phyloP scores from a whole-genome alignment of 2,888 invertebrate species.

The Lycophotia porphyrea region DNA sequence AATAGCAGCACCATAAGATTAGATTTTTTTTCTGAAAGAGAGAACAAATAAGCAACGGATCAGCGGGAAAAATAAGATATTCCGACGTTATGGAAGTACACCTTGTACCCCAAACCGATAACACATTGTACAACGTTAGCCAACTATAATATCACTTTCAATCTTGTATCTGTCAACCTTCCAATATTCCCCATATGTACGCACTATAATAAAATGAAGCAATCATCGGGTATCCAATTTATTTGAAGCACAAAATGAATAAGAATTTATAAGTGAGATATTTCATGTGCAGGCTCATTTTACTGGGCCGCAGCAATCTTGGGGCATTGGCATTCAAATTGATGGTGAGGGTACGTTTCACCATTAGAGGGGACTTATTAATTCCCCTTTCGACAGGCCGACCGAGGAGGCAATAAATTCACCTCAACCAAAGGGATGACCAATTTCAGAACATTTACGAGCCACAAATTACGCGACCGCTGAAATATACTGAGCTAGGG shows the following conservation, averaged over 20 bases:
- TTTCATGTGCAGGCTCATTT: conserved; percentile 86
- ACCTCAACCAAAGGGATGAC: conserved; percentile 90
- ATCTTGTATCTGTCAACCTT: conserved; percentile 56
- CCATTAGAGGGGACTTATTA: conserved; percentile 90
- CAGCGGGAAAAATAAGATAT: conserved; percentile 9
- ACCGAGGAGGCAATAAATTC: conserved; percentile 90
- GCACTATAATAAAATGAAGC: conserved; percentile 77
- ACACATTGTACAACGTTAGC: conserved; percentile 30
- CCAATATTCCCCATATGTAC: conserved; percentile 64
- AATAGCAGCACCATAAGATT: neutral
- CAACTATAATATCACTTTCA: conserved; percentile 48
- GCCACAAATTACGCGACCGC: conserved; percentile 90
- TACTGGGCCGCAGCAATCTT: conserved; percentile 85
- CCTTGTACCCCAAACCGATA: conserved; percentile 24
- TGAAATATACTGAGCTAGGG: conserved; percentile 88
- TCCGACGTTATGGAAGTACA: conserved; percentile 15
- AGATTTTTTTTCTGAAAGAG: conserved; percentile 16
- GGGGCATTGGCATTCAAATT: conserved; percentile 90
- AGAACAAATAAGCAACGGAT: conserved; percentile 13
- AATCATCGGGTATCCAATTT: conserved; percentile 81
- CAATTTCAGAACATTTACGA: conserved; percentile 91
- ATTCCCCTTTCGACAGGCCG: conserved; percentile 90
- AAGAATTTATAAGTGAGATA: conserved; percentile 85
- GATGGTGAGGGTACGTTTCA: conserved; percentile 90
- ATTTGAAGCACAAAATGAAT: conserved; percentile 81